Conservation (phyloP, 2,797 vertebrate species). For the Gymnocypris eckloni region DNA sequence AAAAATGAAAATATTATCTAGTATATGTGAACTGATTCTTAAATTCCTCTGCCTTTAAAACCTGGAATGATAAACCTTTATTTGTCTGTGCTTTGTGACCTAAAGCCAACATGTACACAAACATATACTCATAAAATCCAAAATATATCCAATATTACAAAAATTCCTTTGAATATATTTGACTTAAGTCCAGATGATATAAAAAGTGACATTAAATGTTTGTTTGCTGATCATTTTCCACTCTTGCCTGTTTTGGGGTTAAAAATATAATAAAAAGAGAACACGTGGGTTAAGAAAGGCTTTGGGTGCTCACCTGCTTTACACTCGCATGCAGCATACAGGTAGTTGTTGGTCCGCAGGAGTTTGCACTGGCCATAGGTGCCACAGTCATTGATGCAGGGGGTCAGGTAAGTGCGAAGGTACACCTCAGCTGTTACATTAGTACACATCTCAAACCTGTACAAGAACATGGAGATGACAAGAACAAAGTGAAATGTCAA, state of each 20-base stretch:
- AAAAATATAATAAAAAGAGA: background rate
- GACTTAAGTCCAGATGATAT: too few species aligned
- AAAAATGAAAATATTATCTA: background rate
- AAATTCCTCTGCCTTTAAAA: background rate
- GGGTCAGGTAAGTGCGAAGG: slow-evolving; percentile 92
- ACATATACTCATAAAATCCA: too few species aligned
- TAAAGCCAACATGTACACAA: too few species aligned
- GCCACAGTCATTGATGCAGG: slow-evolving; percentile 96
- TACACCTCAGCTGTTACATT: slow-evolving; percentile 93
- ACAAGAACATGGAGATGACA: slow-evolving; percentile 34
- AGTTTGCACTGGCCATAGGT: slow-evolving; percentile 98
- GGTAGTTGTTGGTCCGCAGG: slow-evolving; percentile 95
- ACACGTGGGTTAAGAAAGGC: background rate
- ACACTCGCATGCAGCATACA: slow-evolving; percentile 97
- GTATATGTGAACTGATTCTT: background rate
- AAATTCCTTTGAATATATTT: too few species aligned
- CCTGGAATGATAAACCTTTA: background rate
- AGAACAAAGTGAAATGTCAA: background rate
- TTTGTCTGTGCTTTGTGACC: too few species aligned
- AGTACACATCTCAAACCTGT: slow-evolving; percentile 85
- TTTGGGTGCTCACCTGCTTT: slow-evolving; percentile 88
- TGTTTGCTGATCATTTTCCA: too few species aligned
- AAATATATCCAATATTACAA: too few species aligned
- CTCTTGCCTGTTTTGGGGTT: too few species aligned
- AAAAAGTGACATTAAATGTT: too few species aligned